Evolutionary conservation across 1,140 invertebrate genomes (phyloP).

Genomic region (Popillia japonica): DNA sequence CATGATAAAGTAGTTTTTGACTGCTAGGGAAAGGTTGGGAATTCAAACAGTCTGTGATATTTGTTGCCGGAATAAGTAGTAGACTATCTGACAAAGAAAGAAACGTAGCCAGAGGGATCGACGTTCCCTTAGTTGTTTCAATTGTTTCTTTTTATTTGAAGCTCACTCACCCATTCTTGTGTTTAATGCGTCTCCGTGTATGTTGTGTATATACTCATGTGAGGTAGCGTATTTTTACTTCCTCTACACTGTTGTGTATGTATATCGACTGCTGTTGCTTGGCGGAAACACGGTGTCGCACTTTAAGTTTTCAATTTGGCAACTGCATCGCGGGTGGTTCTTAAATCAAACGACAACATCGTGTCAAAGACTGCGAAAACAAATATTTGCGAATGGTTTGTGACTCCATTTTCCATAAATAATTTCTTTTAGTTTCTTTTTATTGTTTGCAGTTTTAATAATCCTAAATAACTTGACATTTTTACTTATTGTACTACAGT

Average conservation of each 20-base stretch:
- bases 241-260: not conserved
- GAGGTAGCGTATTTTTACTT: constrained; percentile 10
- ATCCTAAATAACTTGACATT: too few species aligned
- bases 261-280: not conserved
- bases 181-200: not conserved
- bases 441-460: too few species aligned
- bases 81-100: constrained; percentile 41
- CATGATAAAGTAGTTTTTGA: constrained; percentile 41
- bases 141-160: constrained; percentile 36
- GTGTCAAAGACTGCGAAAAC: not conserved
- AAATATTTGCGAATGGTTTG: not conserved
- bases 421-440: not conserved
- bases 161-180: not conserved
- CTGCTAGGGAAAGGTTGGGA: constrained; percentile 28
- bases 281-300: constrained; percentile 44
- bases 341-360: not conserved
- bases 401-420: constrained; percentile 19
- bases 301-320: constrained; percentile 41
- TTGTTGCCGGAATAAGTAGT: constrained; percentile 40
- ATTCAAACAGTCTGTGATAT: constrained; percentile 42
- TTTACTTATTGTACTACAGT: too few species aligned
- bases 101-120: constrained; percentile 31
- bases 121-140: constrained; percentile 19
- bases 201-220: constrained; percentile 26
- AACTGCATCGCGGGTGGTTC: constrained; percentile 13